Conservation (phyloP, 2,888 invertebrate genomes). For the Eupithecia tripunctaria region DNA sequence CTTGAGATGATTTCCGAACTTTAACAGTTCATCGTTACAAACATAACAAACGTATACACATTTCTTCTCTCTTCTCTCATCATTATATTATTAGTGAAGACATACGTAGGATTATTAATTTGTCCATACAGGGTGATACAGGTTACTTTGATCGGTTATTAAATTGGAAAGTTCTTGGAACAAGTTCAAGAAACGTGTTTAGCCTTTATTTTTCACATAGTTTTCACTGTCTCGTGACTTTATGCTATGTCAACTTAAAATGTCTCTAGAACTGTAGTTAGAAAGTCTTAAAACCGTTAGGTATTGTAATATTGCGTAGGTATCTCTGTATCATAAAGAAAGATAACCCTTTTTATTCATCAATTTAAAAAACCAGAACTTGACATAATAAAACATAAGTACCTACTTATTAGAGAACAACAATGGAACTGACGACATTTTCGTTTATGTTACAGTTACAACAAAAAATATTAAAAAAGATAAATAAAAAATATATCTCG, state of each 20-base stretch:
- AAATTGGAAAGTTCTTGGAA: constrained; percentile 12
- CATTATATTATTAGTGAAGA: no score
- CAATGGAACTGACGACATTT: no score
- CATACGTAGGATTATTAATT: background rate
- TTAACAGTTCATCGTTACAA: no score
- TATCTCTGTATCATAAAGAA: background rate
- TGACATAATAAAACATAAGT: no score
- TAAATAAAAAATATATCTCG: background rate
- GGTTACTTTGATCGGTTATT: background rate
- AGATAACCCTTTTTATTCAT: no score
- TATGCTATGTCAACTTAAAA: background rate
- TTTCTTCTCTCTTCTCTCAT: no score
- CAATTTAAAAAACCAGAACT: no score
- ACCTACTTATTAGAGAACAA: no score
- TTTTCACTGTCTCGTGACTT: constrained; percentile 4
- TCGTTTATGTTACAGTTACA: background rate
- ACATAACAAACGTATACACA: no score
- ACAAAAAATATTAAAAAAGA: background rate
- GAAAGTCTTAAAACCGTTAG: background rate
- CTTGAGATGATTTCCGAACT: no score
- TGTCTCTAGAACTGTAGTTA: background rate
- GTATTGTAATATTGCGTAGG: background rate
- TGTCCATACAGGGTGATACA: constrained; percentile 1
- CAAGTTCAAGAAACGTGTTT: constrained; percentile 18
- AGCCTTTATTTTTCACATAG: constrained; percentile 14